These are phyloP conservation scores for Lanius collurio DNA, from an alignment of 2,113 vertebrate species.

Conservation along the genomic window DNA sequence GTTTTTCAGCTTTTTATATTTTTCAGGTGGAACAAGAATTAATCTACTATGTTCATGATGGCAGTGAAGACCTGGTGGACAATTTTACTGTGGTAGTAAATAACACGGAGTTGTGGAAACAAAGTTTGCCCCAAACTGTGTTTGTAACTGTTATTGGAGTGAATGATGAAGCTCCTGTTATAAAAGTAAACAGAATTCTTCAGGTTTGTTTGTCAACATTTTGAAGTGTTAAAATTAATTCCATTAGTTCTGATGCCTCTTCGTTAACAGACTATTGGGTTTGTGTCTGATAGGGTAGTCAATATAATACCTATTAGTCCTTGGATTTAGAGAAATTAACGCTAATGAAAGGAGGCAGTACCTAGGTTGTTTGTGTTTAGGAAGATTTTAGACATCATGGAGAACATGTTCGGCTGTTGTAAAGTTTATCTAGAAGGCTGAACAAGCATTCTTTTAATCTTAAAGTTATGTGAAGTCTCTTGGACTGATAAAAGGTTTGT, in stretches of 20 bases:
- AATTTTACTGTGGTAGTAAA: constrained; percentile 84
- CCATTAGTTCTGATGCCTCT: background rate
- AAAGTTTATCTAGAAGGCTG: background rate
- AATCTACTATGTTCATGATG: constrained; percentile 88
- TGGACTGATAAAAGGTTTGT: background rate
- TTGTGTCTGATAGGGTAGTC: background rate
- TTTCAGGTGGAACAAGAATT: constrained; percentile 85
- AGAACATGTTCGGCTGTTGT: background rate
- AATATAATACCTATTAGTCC: background rate
- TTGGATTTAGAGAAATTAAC: background rate
- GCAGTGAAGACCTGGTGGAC: constrained; percentile 80
- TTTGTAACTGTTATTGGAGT: constrained; percentile 80
- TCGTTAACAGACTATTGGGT: background rate
- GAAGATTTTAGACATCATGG: background rate
- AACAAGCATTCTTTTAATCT: background rate
- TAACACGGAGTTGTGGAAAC: constrained; percentile 82
- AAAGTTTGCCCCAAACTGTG: constrained; percentile 78
- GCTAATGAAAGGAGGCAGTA: background rate
- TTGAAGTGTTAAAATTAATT: background rate
- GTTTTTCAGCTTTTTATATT: background rate
- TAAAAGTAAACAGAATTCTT: constrained; percentile 85
- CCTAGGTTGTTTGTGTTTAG: background rate
- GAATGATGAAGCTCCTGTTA: constrained; percentile 86
- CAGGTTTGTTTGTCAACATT: constrained; percentile 76
- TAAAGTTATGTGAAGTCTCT: background rate